Percentiles rank a stretch among this genome's conserved stretches.
Conservation (phyloP, 2,888 invertebrate genomes). For the Eledone cirrhosa region DNA sequence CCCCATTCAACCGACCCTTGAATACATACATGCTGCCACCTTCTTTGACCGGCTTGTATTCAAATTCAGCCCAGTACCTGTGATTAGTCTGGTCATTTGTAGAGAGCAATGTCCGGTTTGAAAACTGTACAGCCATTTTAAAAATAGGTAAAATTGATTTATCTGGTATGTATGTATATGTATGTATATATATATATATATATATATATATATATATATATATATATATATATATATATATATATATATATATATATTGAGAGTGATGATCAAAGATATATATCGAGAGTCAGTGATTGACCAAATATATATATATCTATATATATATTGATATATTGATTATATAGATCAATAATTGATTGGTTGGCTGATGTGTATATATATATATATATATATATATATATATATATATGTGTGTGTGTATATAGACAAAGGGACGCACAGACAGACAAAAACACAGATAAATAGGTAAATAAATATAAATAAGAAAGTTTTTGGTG, state of each 20-base stretch:
- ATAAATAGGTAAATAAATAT: too few relatives aligned
- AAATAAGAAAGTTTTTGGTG: too few relatives aligned
- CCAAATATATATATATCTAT: not conserved
- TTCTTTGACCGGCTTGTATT: slow-evolving; percentile 34
- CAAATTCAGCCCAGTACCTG: slow-evolving; percentile 37
- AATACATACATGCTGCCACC: slow-evolving; percentile 44
- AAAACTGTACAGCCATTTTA: slow-evolving; percentile 26
- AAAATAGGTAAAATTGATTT: not conserved
- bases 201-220: not conserved
- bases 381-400: not conserved
- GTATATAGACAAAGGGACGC: not conserved
- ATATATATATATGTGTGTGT: not conserved
- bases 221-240: not conserved
- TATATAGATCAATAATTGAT: too few relatives aligned
- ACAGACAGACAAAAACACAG: too few relatives aligned
- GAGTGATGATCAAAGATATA: too few relatives aligned
- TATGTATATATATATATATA: not conserved
- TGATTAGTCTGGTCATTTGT: slow-evolving; percentile 37
- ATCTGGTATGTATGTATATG: not conserved
- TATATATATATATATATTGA: not conserved
- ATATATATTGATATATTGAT: not conserved
- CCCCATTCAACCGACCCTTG: slow-evolving; percentile 49
- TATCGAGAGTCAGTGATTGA: too few relatives aligned
- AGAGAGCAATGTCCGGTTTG: slow-evolving; percentile 36
- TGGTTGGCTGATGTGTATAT: not conserved